These are phyloP conservation scores for Phymastichus coffea DNA, from an alignment of 1,140 invertebrate species.

Conservation along the genomic window DNA sequence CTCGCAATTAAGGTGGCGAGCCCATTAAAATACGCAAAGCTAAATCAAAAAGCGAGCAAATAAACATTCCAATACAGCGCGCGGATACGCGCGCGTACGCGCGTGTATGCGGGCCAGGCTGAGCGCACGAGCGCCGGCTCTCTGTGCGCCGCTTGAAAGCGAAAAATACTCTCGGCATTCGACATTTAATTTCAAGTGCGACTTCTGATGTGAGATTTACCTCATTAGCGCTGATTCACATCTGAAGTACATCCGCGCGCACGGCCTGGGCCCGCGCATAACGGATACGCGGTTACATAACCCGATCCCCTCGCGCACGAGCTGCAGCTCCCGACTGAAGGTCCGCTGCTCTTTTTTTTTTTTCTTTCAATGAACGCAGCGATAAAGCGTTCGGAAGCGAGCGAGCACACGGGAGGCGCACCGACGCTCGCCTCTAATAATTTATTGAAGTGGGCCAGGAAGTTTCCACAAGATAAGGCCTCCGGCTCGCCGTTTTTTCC, in stretches of 20 bases:
- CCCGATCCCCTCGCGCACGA: too few species aligned
- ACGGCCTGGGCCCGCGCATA: too few species aligned
- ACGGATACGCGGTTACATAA: too few species aligned
- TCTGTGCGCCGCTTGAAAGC: too few species aligned
- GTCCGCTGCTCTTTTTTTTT: too few species aligned
- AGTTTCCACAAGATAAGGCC: constrained; percentile 21
- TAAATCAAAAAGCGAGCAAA: constrained; percentile 40
- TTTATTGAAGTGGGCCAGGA: constrained; percentile 5
- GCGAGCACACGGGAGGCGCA: too few species aligned
- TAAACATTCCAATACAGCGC: constrained; percentile 36
- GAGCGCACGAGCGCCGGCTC: too few species aligned
- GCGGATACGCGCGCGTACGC: neutral
- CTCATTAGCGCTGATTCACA: constrained; percentile 22
- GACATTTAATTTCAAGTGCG: constrained; percentile 21
- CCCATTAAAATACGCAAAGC: constrained; percentile 42
- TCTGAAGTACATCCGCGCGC: constrained; percentile 3
- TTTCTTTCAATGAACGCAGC: neutral
- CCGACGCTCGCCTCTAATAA: too few species aligned
- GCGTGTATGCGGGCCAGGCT: constrained; percentile 22
- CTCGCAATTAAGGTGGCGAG: constrained; percentile 41
- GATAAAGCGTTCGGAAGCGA: too few species aligned
- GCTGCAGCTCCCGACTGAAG: too few species aligned
- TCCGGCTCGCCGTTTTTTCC: neutral
- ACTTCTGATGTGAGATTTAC: constrained; percentile 5
- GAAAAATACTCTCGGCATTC: constrained; percentile 14